A percentile compares a stretch with the other conserved stretches of the same genome.
phyloP scores from a whole-genome alignment of 2,888 invertebrate genomes.

The Pseudoips prasinana region DNA sequence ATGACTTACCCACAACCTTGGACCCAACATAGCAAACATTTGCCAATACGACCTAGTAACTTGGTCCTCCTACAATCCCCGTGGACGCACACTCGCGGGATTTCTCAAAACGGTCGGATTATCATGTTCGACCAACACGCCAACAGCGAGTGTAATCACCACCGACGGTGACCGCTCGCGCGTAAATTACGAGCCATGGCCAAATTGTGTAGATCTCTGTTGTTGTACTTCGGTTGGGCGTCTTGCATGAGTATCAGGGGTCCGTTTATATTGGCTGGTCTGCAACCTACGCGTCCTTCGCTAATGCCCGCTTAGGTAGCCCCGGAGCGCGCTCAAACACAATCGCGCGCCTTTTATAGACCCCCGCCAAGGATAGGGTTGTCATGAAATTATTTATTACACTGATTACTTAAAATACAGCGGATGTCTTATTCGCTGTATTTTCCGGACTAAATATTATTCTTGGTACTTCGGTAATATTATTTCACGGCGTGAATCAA shows the following conservation, averaged over 20 bases:
- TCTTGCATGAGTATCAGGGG: slow-evolving; percentile 34
- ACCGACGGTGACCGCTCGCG: slow-evolving; percentile 74
- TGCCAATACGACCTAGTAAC: slow-evolving; percentile 44
- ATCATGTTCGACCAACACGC: slow-evolving; percentile 62
- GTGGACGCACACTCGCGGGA: slow-evolving; percentile 28
- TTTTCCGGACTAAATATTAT: too few species aligned
- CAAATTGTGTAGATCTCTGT: slow-evolving; percentile 37
- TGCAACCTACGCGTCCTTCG: slow-evolving; percentile 67
- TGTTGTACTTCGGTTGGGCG: slow-evolving; percentile 11
- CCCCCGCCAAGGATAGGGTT: slow-evolving; percentile 51
- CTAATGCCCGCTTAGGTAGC: slow-evolving; percentile 74
- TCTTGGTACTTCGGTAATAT: too few species aligned
- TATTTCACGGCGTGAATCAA: too few species aligned
- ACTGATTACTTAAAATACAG: slow-evolving; percentile 45
- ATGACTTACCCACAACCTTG: slow-evolving; percentile 56
- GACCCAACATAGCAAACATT: slow-evolving; percentile 40
- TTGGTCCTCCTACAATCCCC: slow-evolving; percentile 26
- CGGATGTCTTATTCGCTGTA: too few species aligned
- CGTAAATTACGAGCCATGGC: slow-evolving; percentile 69
- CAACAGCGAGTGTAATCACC: slow-evolving; percentile 73
- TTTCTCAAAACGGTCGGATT: slow-evolving; percentile 56
- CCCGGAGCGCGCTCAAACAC: slow-evolving; percentile 66
- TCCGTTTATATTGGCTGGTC: slow-evolving; percentile 46
- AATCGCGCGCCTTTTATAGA: slow-evolving; percentile 66
- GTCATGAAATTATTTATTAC: slow-evolving; percentile 42